A percentile compares a stretch with the other conserved stretches of the same genome.
Conservation (phyloP, 2,888 invertebrate genomes). For the Resseliella maxima region DNA sequence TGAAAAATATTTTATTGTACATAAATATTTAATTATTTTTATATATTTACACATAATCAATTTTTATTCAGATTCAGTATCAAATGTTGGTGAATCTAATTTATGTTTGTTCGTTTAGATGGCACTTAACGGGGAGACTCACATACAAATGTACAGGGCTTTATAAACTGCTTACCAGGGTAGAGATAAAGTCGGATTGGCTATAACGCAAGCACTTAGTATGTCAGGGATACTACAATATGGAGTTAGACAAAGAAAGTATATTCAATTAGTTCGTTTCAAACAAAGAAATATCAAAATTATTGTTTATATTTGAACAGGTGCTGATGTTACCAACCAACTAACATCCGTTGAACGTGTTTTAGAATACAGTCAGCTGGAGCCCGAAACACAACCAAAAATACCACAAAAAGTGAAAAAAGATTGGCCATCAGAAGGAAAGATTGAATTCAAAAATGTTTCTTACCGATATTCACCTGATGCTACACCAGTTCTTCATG, state of each 20-base stretch:
- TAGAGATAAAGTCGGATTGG: slow-evolving; percentile 69
- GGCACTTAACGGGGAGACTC: no score
- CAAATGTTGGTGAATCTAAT: no score
- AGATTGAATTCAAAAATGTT: slow-evolving; percentile 69
- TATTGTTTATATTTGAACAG: not conserved
- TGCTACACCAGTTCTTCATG: slow-evolving; percentile 77
- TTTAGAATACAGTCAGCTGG: slow-evolving; percentile 72
- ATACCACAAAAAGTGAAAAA: slow-evolving; percentile 58
- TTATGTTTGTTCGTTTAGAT: no score
- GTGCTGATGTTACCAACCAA: slow-evolving; percentile 76
- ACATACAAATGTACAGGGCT: no score
- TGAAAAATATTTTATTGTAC: no score
- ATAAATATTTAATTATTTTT: no score
- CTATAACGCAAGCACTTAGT: slow-evolving; percentile 69
- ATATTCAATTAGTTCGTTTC: not conserved
- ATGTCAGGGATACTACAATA: slow-evolving; percentile 71
- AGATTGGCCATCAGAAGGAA: slow-evolving; percentile 70
- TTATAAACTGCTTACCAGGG: no score
- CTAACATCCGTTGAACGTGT: slow-evolving; percentile 79
- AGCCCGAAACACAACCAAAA: slow-evolving; percentile 67
- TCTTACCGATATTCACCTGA: slow-evolving; percentile 72
- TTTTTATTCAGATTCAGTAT: no score
- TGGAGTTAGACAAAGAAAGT: slow-evolving; percentile 71
- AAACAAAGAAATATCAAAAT: not conserved
- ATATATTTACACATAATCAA: no score